Evolutionary conservation across 2,113 vertebrate species (phyloP).

Genomic region (Lophura nycthemera): DNA sequence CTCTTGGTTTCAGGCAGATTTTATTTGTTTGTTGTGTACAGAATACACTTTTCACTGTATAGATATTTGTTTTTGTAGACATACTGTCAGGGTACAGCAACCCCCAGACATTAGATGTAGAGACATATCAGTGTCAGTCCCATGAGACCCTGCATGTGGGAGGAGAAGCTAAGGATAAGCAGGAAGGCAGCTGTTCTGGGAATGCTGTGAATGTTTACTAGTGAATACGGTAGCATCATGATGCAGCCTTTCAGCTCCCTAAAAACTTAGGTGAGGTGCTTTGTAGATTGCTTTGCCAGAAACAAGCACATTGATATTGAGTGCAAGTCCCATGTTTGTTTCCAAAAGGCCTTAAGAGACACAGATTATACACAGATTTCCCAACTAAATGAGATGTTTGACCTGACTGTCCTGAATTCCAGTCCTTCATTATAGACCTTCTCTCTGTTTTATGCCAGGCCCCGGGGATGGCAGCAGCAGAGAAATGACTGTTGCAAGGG

Average conservation of each 20-base stretch:
- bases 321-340: not conserved
- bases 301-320: not conserved
- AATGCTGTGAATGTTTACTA: not conserved
- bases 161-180: not conserved
- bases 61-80: not conserved
- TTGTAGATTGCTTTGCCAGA: not conserved
- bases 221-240: not conserved
- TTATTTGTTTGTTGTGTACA: not conserved
- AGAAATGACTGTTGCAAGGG: not conserved
- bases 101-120: not conserved
- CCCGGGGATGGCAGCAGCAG: not conserved
- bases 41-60: not conserved
- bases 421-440: not conserved
- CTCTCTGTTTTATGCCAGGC: not conserved
- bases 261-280: not conserved
- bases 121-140: not conserved
- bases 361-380: not conserved
- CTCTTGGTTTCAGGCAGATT: not conserved
- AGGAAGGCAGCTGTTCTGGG: not conserved
- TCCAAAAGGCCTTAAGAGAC: not conserved
- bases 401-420: not conserved
- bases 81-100: not conserved
- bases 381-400: not conserved
- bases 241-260: not conserved
- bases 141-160: not conserved